A percentile compares a stretch with the other conserved stretches of the same genome.
Conservation (phyloP, 2,797 vertebrate genomes). For the Lagorchestes hirsutus region DNA sequence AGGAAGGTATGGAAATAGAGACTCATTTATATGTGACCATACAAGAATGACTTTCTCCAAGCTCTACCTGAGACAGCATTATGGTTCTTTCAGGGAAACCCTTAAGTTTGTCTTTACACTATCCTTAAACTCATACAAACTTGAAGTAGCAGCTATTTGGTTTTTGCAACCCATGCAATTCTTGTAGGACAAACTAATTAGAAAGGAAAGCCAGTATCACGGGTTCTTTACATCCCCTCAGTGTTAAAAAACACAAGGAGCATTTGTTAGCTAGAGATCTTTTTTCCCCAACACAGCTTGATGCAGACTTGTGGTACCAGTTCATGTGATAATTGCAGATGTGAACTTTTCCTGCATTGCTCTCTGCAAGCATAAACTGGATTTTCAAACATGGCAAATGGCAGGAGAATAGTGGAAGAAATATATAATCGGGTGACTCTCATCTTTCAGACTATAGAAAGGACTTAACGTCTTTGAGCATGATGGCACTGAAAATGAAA, state of each 20-base stretch:
- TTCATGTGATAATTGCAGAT: neutral
- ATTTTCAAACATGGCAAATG: slow-evolving; percentile 62
- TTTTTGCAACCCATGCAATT: neutral
- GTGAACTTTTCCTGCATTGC: slow-evolving; percentile 39
- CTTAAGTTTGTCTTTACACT: neutral
- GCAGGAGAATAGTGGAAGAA: slow-evolving; percentile 36
- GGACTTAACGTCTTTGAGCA: slow-evolving; percentile 54
- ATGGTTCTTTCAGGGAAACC: neutral
- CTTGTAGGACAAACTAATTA: neutral
- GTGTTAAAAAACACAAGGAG: slow-evolving; percentile 1
- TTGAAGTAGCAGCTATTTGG: neutral
- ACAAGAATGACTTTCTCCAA: neutral
- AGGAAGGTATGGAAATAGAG: neutral
- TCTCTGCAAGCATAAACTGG: slow-evolving; percentile 20
- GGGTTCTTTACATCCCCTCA: neutral
- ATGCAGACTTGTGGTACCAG: slow-evolving; percentile 46
- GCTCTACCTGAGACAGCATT: neutral
- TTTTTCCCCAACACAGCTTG: slow-evolving; percentile 40
- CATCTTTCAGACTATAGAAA: slow-evolving; percentile 51
- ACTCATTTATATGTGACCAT: neutral
- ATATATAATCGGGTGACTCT: slow-evolving; percentile 29
- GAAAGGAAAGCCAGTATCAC: neutral
- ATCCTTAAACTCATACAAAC: neutral
- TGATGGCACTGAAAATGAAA: slow-evolving; percentile 52
- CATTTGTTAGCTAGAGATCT: neutral